These are phyloP conservation scores for Scalopus aquaticus DNA, from an alignment of 2,113 vertebrate species.

Conservation along the genomic window DNA sequence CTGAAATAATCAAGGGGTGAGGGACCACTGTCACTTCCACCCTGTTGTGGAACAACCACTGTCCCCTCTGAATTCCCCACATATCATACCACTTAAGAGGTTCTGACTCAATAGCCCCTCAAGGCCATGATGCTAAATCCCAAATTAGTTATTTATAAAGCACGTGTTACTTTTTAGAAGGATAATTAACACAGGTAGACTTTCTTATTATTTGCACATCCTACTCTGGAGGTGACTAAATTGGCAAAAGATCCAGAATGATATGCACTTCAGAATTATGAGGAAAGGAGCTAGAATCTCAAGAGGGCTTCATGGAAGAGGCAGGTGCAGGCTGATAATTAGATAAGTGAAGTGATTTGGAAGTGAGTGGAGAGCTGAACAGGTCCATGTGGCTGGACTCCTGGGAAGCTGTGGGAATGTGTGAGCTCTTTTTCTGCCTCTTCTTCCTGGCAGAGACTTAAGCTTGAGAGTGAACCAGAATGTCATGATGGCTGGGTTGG, in stretches of 20 bases:
- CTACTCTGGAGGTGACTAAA: not conserved
- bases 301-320: not conserved
- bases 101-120: not conserved
- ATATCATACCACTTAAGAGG: not conserved
- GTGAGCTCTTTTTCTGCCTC: not conserved
- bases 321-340: not conserved
- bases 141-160: not conserved
- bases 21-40: not conserved
- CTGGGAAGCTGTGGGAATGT: not conserved
- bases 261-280: not conserved
- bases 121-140: not conserved
- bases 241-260: not conserved
- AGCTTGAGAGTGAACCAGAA: not conserved
- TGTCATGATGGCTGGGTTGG: accelerated
- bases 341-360: not conserved
- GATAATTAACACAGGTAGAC: not conserved
- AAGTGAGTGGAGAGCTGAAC: not conserved
- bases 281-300: not conserved
- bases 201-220: not conserved
- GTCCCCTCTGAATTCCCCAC: not conserved
- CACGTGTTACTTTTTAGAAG: not conserved
- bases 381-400: not conserved
- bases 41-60: not conserved
- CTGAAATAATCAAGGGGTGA: not conserved
- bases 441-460: not conserved